Percentiles rank a stretch among this genome's conserved stretches.
Evolutionary conservation across 1,140 invertebrate genomes (phyloP).

Genomic region (Dendrolimus punctatus): DNA sequence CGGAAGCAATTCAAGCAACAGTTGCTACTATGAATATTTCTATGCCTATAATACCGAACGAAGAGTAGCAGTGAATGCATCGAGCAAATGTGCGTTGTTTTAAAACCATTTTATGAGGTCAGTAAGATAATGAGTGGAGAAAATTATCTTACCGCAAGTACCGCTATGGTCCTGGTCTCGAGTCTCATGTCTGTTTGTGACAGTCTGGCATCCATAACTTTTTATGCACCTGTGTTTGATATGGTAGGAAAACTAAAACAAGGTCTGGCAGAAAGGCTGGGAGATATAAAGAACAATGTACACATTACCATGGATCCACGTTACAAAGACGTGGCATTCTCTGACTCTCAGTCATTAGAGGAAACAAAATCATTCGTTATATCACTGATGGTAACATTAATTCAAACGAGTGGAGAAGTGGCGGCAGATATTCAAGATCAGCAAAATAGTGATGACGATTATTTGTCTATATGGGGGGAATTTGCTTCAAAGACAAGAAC

Average conservation of each 20-base stretch:
- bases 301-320: too few relatives aligned
- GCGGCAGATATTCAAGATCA: too few relatives aligned
- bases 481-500: too few relatives aligned
- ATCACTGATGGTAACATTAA: too few relatives aligned
- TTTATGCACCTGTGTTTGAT: background rate
- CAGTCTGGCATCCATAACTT: slow-evolving; percentile 2
- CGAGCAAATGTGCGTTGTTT: slow-evolving; percentile 12
- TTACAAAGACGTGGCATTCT: background rate
- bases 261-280: slow-evolving; percentile 3
- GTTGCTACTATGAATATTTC: too few relatives aligned
- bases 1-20: too few relatives aligned
- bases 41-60: slow-evolving; percentile 10
- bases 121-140: slow-evolving; percentile 14
- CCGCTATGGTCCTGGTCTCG: slow-evolving; percentile 7
- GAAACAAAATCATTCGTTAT: too few relatives aligned
- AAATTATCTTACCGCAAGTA: slow-evolving; percentile 9
- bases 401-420: too few relatives aligned
- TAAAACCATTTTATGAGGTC: slow-evolving; percentile 17
- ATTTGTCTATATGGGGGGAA: too few relatives aligned
- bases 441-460: too few relatives aligned
- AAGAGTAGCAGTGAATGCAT: slow-evolving; percentile 16
- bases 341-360: background rate
- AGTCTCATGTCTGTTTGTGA: slow-evolving; percentile 6
- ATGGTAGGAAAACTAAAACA: slow-evolving; percentile 6
- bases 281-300: slow-evolving; percentile 9